These are phyloP conservation scores for Cydia fagiglandana DNA, from an alignment of 1,140 invertebrate genomes.

Conservation along the genomic window DNA sequence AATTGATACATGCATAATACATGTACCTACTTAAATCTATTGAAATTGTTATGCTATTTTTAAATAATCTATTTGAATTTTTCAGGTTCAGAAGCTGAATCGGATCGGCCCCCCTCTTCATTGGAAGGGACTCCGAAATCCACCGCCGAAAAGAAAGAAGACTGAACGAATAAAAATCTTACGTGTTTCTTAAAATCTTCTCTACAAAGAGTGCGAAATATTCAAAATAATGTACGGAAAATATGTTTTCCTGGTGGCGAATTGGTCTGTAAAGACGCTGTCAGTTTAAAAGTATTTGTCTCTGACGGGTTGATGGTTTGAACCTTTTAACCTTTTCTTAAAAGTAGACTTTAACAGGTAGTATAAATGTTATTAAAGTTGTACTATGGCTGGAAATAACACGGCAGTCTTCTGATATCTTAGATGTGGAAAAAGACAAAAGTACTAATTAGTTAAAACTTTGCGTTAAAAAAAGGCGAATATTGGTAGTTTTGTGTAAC, in stretches of 20 bases:
- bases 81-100: constrained; percentile 53
- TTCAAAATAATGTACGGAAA: background rate
- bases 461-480: background rate
- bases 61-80: constrained; percentile 29
- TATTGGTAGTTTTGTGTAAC: background rate
- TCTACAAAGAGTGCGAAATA: background rate
- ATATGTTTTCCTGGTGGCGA: background rate
- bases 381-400: background rate
- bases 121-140: constrained; percentile 56
- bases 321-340: constrained; percentile 29
- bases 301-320: constrained; percentile 3
- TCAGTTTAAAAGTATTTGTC: background rate
- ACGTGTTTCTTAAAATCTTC: background rate
- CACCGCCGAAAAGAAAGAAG: constrained; percentile 66
- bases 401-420: background rate
- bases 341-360: background rate
- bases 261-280: background rate
- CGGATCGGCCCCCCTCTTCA: constrained; percentile 59
- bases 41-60: background rate
- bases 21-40: no score
- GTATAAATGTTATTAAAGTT: background rate
- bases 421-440: background rate
- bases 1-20: no score
- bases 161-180: constrained; percentile 52
- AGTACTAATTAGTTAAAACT: background rate